Conservation (phyloP, 1,140 invertebrate species). For the Drosophila arawakana region DNA sequence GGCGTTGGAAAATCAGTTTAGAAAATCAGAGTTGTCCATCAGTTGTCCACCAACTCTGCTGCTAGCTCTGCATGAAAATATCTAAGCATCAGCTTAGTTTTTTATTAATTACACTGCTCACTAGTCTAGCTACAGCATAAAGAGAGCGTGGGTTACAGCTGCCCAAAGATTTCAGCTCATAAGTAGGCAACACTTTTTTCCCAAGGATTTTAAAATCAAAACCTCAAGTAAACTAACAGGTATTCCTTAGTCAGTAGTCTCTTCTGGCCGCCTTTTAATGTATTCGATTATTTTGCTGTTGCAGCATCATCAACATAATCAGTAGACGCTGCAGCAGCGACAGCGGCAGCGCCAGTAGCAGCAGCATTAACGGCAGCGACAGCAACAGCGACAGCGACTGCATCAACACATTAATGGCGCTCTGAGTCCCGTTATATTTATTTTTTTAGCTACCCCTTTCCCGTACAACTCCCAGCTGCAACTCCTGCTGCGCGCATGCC, state of each 20-base stretch:
- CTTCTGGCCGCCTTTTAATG: conserved; percentile 52
- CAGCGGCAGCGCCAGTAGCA: conserved; percentile 11
- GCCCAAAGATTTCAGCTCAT: too few relatives aligned
- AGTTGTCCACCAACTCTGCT: too few relatives aligned
- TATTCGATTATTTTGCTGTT: conserved; percentile 75
- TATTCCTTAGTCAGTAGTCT: background rate
- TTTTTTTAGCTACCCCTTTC: background rate
- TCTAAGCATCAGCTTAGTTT: too few relatives aligned
- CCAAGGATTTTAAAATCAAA: too few relatives aligned
- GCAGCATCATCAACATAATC: conserved; percentile 74
- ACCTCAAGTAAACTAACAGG: too few relatives aligned
- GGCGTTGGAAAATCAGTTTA: too few relatives aligned
- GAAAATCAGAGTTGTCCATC: too few relatives aligned
- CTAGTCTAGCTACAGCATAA: too few relatives aligned
- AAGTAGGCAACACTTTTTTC: too few relatives aligned
- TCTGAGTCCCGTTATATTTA: conserved; percentile 2
- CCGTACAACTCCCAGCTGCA: background rate
- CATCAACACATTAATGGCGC: conserved; percentile 17
- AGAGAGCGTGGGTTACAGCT: too few relatives aligned
- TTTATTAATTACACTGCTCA: too few relatives aligned
- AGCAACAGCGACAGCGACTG: conserved; percentile 21
- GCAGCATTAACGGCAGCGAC: conserved; percentile 15
- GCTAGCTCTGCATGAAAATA: too few relatives aligned
- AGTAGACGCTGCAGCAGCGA: conserved; percentile 27
- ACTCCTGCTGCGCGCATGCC: conserved; percentile 45